Evolutionary conservation across 2,797 vertebrate species (phyloP).

Genomic region (Linurgus olivaceus): DNA sequence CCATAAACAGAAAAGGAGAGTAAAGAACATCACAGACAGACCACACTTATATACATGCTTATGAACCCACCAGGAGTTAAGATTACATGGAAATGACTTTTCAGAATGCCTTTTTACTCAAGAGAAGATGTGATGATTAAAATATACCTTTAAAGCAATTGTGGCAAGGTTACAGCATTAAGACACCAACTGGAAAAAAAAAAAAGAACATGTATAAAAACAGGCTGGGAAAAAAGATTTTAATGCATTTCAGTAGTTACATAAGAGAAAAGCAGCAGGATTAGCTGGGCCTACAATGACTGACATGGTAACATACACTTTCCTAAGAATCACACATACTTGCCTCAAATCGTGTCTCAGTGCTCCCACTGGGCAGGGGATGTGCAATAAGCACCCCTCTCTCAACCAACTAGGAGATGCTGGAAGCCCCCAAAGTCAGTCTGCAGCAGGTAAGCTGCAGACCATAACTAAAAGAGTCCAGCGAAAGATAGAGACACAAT

Average conservation of each 20-base stretch:
- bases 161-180: not conserved
- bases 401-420: not conserved
- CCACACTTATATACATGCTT: not conserved
- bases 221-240: not conserved
- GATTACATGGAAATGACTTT: not conserved
- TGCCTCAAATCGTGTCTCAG: not conserved
- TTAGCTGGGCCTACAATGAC: not conserved
- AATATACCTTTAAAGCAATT: not conserved
- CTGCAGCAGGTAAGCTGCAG: not conserved
- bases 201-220: not conserved
- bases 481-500: not conserved
- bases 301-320: not conserved
- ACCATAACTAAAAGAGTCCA: not conserved
- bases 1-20: not conserved
- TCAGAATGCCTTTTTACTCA: not conserved
- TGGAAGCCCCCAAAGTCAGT: not conserved
- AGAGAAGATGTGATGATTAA: not conserved
- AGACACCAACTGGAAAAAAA: not conserved
- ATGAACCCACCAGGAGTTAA: not conserved
- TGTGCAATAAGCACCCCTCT: not conserved
- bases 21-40: not conserved
- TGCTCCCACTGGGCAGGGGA: not conserved
- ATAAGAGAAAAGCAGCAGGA: not conserved
- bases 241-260: not conserved
- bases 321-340: not conserved